Percentiles rank a stretch among this genome's conserved stretches.
These are phyloP conservation scores for Theristicus caerulescens DNA, from an alignment of 2,113 vertebrate genomes.

Conservation along the genomic window DNA sequence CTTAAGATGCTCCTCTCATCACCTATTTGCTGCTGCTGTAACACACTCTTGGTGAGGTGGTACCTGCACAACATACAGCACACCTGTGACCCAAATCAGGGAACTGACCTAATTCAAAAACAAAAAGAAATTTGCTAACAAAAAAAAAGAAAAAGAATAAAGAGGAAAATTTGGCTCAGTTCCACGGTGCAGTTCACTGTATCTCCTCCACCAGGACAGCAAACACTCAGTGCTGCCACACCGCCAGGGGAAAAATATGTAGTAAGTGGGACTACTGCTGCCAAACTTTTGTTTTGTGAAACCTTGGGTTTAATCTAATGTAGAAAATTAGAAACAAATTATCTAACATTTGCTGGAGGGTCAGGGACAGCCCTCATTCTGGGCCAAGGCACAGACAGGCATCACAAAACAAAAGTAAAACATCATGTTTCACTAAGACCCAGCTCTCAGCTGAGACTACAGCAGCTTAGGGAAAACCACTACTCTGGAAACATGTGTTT, in stretches of 20 bases:
- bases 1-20: background rate
- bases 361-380: background rate
- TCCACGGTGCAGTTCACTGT: background rate
- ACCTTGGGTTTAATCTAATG: background rate
- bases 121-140: background rate
- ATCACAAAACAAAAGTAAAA: background rate
- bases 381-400: background rate
- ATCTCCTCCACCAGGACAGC: background rate
- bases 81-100: rapidly evolving
- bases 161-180: background rate
- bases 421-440: background rate
- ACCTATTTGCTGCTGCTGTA: background rate
- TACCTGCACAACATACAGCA: rapidly evolving
- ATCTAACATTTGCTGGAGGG: background rate
- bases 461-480: background rate
- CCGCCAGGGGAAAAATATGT: rapidly evolving
- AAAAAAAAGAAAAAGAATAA: background rate
- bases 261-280: background rate
- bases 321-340: background rate
- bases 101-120: background rate
- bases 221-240: rapidly evolving
- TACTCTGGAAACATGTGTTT: rapidly evolving
- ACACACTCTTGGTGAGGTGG: background rate
- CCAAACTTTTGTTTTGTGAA: background rate
- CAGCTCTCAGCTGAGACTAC: background rate